A percentile compares a stretch with the other conserved stretches of the same genome.
These are phyloP conservation scores for Tachypleus tridentatus DNA, from an alignment of 1,140 invertebrate genomes.

Conservation along the genomic window DNA sequence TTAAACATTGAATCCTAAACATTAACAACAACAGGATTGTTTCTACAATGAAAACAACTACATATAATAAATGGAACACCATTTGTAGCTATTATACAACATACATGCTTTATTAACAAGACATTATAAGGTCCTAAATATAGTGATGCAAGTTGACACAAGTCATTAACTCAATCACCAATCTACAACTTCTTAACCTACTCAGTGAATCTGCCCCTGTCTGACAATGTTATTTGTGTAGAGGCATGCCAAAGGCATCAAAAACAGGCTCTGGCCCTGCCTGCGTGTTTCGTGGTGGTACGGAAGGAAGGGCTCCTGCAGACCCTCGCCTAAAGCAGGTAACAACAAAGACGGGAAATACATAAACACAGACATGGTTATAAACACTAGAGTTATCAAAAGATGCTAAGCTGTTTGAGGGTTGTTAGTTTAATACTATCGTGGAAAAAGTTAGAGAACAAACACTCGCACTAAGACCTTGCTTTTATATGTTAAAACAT, in stretches of 20 bases:
- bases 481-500: not conserved
- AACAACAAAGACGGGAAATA: slow-evolving; percentile 12
- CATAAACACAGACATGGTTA: slow-evolving; percentile 6
- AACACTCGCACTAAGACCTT: not conserved
- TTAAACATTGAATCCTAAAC: too few species aligned
- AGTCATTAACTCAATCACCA: too few species aligned
- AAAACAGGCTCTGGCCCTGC: slow-evolving; percentile 34
- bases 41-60: too few species aligned
- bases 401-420: too few species aligned
- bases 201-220: too few species aligned
- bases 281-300: slow-evolving; percentile 31
- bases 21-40: too few species aligned
- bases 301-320: slow-evolving; percentile 27
- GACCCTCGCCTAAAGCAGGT: slow-evolving; percentile 21
- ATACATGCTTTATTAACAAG: too few species aligned
- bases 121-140: too few species aligned
- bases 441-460: not conserved
- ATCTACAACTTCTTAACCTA: too few species aligned
- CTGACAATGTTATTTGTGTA: slow-evolving; percentile 62
- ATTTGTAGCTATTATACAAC: too few species aligned
- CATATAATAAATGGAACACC: too few species aligned
- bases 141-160: slow-evolving; percentile 38
- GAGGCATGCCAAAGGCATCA: slow-evolving; percentile 40
- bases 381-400: slow-evolving; percentile 1
- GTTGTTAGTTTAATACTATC: too few species aligned